Percentiles rank a stretch among this genome's conserved stretches.
phyloP scores from a whole-genome alignment of 2,797 vertebrate species.

The Ctenosaura bakeri region DNA sequence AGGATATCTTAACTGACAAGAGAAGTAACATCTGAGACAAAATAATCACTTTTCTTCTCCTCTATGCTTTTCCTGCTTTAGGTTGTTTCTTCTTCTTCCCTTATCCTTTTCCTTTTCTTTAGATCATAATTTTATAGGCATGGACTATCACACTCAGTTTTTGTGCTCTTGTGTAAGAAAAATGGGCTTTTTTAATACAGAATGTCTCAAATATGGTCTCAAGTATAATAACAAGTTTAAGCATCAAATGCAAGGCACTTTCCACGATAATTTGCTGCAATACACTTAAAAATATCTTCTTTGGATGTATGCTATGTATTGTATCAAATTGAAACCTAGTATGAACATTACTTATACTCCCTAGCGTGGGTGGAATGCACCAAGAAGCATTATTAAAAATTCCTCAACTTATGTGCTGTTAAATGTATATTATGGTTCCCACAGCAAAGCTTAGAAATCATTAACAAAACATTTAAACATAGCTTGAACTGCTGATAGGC shows the following conservation, averaged over 20 bases:
- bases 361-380: slow-evolving; percentile 39
- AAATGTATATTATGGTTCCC: slow-evolving; percentile 67
- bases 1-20: too few species aligned
- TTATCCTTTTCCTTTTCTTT: background rate
- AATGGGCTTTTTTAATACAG: background rate
- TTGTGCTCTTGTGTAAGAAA: background rate
- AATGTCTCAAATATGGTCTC: slow-evolving; percentile 39
- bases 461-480: slow-evolving; percentile 69
- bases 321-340: slow-evolving; percentile 55
- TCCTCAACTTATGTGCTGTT: slow-evolving; percentile 39
- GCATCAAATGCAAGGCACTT: slow-evolving; percentile 51
- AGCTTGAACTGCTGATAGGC: slow-evolving; percentile 74
- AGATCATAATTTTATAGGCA: background rate
- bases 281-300: slow-evolving; percentile 47
- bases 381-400: slow-evolving; percentile 69
- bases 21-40: too few species aligned
- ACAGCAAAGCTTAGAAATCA: slow-evolving; percentile 69
- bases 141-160: too few species aligned
- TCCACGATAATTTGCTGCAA: slow-evolving; percentile 47
- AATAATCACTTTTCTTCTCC: too few species aligned
- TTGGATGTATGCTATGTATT: slow-evolving; percentile 40
- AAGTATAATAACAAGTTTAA: slow-evolving; percentile 59
- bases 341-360: slow-evolving; percentile 64
- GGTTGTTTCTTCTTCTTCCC: background rate
- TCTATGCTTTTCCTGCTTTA: too few species aligned